These are phyloP conservation scores for Cyaniris semiargus DNA, from an alignment of 2,888 invertebrate genomes.

Conservation along the genomic window DNA sequence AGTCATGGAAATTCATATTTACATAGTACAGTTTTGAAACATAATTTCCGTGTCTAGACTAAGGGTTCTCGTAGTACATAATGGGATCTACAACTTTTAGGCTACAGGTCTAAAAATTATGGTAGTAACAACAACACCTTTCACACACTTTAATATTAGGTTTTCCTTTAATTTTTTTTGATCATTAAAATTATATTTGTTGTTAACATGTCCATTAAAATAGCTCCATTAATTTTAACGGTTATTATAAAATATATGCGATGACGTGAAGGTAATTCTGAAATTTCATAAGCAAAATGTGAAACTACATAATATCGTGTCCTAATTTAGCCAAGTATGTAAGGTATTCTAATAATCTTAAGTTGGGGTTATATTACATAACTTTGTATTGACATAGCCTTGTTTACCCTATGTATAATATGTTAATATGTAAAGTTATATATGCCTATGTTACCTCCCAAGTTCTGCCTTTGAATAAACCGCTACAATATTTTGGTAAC, in stretches of 20 bases:
- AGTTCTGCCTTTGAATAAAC: not conserved
- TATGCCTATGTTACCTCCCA: not conserved
- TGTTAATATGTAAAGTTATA: not conserved
- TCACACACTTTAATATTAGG: no score
- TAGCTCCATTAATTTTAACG: not conserved
- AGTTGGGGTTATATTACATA: conserved; percentile 5
- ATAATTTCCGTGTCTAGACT: no score
- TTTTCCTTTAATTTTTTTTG: no score
- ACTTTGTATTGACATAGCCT: conserved; percentile 21
- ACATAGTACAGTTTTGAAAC: no score
- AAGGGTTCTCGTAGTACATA: no score
- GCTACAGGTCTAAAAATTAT: no score
- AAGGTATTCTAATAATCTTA: conserved; percentile 9
- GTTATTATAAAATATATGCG: not conserved
- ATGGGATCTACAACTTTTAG: no score
- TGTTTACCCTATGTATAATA: not conserved
- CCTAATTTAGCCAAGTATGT: conserved; percentile 4
- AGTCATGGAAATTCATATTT: no score
- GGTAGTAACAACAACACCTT: no score
- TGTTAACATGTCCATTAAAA: not conserved
- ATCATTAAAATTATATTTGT: not conserved
- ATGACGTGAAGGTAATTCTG: not conserved
- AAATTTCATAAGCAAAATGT: not conserved
- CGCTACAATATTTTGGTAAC: not conserved
- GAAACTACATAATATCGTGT: not conserved